These are phyloP conservation scores for Nasonovia ribisnigri DNA, from an alignment of 2,888 invertebrate species.

Conservation along the genomic window DNA sequence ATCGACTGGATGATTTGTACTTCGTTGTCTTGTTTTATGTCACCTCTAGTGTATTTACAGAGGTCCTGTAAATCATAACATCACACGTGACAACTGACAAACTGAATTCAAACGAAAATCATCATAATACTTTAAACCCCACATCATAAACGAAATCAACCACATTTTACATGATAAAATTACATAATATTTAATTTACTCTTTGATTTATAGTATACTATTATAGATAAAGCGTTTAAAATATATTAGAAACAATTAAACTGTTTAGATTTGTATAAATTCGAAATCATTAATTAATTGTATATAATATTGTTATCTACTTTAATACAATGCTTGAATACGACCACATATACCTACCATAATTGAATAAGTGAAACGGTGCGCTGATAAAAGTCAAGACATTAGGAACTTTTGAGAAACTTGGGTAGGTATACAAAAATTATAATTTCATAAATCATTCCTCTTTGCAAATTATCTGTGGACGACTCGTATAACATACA, in stretches of 20 bases:
- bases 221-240: neutral
- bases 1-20: slow-evolving; percentile 86
- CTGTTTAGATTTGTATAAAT: neutral
- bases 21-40: slow-evolving; percentile 86
- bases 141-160: neutral
- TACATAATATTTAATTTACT: neutral
- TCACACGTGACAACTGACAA: neutral
- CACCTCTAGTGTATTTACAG: slow-evolving; percentile 90
- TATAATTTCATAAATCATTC: neutral
- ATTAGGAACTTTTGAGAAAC: neutral
- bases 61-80: slow-evolving; percentile 76
- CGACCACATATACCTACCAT: too few species aligned
- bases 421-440: neutral
- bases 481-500: neutral
- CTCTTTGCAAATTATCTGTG: neutral
- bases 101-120: neutral
- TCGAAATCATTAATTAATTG: neutral
- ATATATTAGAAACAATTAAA: neutral
- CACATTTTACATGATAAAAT: neutral
- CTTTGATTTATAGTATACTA: neutral
- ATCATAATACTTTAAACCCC: neutral
- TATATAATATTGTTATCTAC: too few species aligned
- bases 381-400: neutral
- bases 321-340: neutral
- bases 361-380: too few species aligned